Evolutionary conservation across 2,797 vertebrate genomes (phyloP).

Genomic region (Cichlasoma orientale): DNA sequence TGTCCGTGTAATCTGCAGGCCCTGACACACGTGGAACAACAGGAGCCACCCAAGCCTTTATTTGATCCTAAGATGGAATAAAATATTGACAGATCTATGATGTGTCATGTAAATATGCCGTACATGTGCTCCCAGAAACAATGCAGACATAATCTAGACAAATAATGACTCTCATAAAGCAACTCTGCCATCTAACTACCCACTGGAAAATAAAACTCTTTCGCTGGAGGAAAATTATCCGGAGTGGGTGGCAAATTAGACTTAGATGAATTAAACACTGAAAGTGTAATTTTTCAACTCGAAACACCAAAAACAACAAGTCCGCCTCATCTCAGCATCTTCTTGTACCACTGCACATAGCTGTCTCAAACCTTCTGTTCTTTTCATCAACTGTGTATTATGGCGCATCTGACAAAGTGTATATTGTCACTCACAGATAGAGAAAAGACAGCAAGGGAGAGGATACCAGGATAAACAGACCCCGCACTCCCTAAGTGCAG

Average conservation of each 20-base stretch:
- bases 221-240: slow-evolving; percentile 31
- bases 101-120: slow-evolving; percentile 24
- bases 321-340: not conserved
- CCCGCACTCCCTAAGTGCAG: slow-evolving; percentile 15
- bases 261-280: slow-evolving; percentile 42
- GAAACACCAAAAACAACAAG: slow-evolving; percentile 37
- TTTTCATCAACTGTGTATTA: slow-evolving; percentile 24
- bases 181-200: slow-evolving; percentile 24
- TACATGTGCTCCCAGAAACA: not conserved
- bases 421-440: slow-evolving; percentile 1
- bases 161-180: slow-evolving; percentile 38
- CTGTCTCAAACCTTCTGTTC: slow-evolving; percentile 19
- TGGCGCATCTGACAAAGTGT: slow-evolving; percentile 33
- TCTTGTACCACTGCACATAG: slow-evolving; percentile 13
- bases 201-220: slow-evolving; percentile 29
- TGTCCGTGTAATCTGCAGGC: slow-evolving; percentile 63
- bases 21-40: slow-evolving; percentile 53
- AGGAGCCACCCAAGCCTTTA: slow-evolving; percentile 38
- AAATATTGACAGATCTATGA: slow-evolving; percentile 40
- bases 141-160: not conserved
- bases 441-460: slow-evolving; percentile 28
- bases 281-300: slow-evolving; percentile 22
- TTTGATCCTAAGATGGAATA: slow-evolving; percentile 38
- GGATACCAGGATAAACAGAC: slow-evolving; percentile 12
- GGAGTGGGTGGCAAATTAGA: slow-evolving; percentile 37